Evolutionary conservation across 2,113 vertebrate species (phyloP), one percentile per base, ranked within the genome.

Genomic region (Barbus barbus): DNA sequence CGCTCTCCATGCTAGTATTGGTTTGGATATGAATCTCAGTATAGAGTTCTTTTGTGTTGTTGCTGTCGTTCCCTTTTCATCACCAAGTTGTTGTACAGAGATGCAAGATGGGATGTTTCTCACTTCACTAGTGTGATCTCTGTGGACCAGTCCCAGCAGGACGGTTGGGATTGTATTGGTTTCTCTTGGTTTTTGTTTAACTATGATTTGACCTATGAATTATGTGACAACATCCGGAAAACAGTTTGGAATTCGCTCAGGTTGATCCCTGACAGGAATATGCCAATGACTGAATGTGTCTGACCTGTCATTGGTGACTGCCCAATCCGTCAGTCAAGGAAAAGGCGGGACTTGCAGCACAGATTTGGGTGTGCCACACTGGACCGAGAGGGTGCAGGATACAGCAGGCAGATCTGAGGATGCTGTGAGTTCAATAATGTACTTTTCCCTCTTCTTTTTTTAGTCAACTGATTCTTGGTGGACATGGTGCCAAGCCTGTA

Each of bases 121-220:
- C 69, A 46, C 67, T n/a, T n/a, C n/a, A n/a, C n/a, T n/a, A n/a
- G n/a, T n/a, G n/a, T n/a, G n/a, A n/a, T n/a, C n/a, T n/a, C n/a
- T 97, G 94, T 95, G 97, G 97, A 98, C 96, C 96, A 97, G 96
- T 95, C 94, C 95, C 95, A 95, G 88, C 94, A 94, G 90, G 93
- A 94, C 24, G 48, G 33, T 53, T 26, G 28, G 58, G 78, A 58
- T 74, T 63, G 61, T 44, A 63, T 61, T 63, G 18, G 41, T 16
- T 51, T 82, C 75, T 76, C 18, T 72, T 46, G 61, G 73, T 85
- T 28, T 93, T 91, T 83, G 89, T 87, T 91, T 91, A 38, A 79
- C 44, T 87, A 28, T 74, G 31, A 44, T 75, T 81, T 86, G 20
- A 78, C 53, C 38, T 85, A 91, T 90, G 81, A 83, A 89, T 90